A percentile compares a stretch with the other conserved stretches of the same genome.
Evolutionary conservation across 2,888 invertebrate genomes (phyloP).

Genomic region (Pharmacophagus antenor): DNA sequence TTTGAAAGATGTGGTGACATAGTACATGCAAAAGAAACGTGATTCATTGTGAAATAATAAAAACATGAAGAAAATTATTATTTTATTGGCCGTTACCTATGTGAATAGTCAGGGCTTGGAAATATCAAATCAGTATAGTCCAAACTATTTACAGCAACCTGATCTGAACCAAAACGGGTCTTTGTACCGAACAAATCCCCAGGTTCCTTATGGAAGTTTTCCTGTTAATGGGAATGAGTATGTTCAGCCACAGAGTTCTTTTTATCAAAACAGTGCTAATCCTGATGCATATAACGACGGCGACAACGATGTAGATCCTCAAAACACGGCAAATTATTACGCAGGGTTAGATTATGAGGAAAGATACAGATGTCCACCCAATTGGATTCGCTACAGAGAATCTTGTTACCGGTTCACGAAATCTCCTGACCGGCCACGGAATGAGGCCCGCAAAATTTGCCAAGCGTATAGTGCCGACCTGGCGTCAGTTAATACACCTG

Average conservation of each 20-base stretch:
- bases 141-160: slow-evolving; percentile 56
- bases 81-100: slow-evolving; percentile 53
- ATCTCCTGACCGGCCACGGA: slow-evolving; percentile 89
- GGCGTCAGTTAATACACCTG: slow-evolving; percentile 87
- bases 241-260: slow-evolving; percentile 61
- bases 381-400: slow-evolving; percentile 91
- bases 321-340: slow-evolving; percentile 63
- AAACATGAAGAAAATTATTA: slow-evolving; percentile 60
- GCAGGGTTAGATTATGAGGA: slow-evolving; percentile 71
- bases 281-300: slow-evolving; percentile 59
- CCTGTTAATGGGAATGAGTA: slow-evolving; percentile 65
- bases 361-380: slow-evolving; percentile 86
- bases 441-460: slow-evolving; percentile 91
- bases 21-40: slow-evolving; percentile 32
- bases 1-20: slow-evolving; percentile 23
- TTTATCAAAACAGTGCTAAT: slow-evolving; percentile 60
- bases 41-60: slow-evolving; percentile 38
- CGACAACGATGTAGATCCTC: slow-evolving; percentile 65
- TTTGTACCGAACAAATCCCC: slow-evolving; percentile 56
- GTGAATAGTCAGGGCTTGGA: slow-evolving; percentile 61
- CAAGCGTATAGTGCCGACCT: slow-evolving; percentile 91
- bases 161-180: slow-evolving; percentile 53
- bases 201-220: slow-evolving; percentile 69
- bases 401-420: slow-evolving; percentile 95
- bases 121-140: slow-evolving; percentile 52